Evolutionary conservation across 2,113 vertebrate species (phyloP), one percentile per base, ranked within the genome.

Genomic region (Passerina amoena): DNA sequence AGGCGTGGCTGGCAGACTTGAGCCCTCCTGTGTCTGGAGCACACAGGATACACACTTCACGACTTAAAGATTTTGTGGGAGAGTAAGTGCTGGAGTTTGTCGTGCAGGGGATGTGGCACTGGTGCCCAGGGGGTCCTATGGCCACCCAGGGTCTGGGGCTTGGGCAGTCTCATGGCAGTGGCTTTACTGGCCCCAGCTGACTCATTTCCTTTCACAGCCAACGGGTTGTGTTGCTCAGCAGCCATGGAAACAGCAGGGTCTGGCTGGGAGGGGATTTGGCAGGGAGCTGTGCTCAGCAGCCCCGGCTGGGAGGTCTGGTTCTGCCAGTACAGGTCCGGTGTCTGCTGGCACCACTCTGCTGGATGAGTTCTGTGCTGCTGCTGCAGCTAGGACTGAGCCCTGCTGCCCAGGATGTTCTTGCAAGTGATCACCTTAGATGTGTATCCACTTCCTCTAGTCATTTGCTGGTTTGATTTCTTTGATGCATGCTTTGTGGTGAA

Each of bases 101-200:
- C 0, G 0, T 65, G 78, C 40, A 18, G 63, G 64, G 64, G 38
- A 66, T 3, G 9, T 81, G 61, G 5, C 31, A 40, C 61, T 7
- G 27, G 23, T 87, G 42, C 79, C 66, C 51, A 6, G 12, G 53
- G 56, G 44, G 28, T 56, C 24, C 24, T 16, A 1, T 23, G 71
- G 33, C 51, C 68, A 63, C 65, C 1, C 1, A 8, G 78, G 48
- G 4, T 9, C 40, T 59, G 54, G 72, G 53, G 11, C 86, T 90
- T 0, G 0, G 56, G 85, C 50, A 44, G 28, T 66, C 30, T 40
- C 27, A 11, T 0, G 56, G 84, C 0, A 1, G 3, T 40, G 90
- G 57, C 78, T 90, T 85, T 57, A 8, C n/a, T 50, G 65, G 85
- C n/a, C 69, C 56, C 42, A 35, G 1, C 12, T 88, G 94, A 96